Evolutionary conservation across 1,140 invertebrate species (phyloP), one percentile per base, ranked within the genome.

Genomic region (Hypothenemus hampei): DNA sequence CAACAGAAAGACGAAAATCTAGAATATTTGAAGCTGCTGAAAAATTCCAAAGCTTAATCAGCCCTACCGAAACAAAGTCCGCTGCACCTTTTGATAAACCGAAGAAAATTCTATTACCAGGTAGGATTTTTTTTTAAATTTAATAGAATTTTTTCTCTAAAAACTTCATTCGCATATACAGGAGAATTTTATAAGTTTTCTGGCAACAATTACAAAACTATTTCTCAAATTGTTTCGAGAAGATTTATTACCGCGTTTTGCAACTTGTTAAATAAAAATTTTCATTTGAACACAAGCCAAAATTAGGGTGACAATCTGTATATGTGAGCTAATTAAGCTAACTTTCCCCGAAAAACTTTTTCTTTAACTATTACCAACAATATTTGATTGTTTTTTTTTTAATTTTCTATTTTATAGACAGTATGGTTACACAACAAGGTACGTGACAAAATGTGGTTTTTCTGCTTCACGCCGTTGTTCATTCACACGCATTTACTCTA

Each of bases 31-130:
- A 85, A 64, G 80, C 82, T 3, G 82, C 83, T 0, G 82, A 85
- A 65, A 84, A 85, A 66, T 83, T 85, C 63, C 83, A 83, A 64
- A 81, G 80, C 59, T 64, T 82, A 57, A 73, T 73, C 1, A 69
- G 71, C 6, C 63, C 65, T 4, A 70, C 47, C 4, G 66, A 69
- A 18, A 60, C 65, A 21, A 63, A 71, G 13, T 57, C n/a, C n/a
- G 57, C 64, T 10, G 62, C 61, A 15, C 70, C 68, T 3, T 70
- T 75, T 3, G 77, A 84, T 22, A 89, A 89, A 68, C 82, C 84
- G 11, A 89, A 89, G 67, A 90, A 89, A 65, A 77, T 87, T 22
- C 81, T 86, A 57, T 84, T 90, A 65, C 84, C 87, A 11, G 87
- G 77, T 71, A 49, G 35, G 48, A 15, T 19, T 13, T 43, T 24